Evolutionary conservation across 2,888 invertebrate species (phyloP).

Genomic region (Cephus runcator): DNA sequence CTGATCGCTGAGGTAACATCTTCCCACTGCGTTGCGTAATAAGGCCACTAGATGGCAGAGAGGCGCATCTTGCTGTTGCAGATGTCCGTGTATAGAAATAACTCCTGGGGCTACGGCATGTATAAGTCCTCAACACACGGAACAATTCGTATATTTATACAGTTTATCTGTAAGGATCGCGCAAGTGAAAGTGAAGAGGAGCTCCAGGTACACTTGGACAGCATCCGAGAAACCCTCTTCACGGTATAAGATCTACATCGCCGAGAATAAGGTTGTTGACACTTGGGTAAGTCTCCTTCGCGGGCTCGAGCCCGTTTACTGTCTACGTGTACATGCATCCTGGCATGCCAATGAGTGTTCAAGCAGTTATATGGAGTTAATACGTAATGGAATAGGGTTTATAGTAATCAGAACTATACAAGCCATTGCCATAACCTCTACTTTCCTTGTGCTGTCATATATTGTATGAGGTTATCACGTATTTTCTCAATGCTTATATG

Average conservation of each 20-base stretch:
- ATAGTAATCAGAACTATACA: background rate
- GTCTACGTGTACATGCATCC: conserved; percentile 20
- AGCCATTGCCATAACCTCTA: background rate
- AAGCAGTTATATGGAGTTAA: conserved; percentile 4
- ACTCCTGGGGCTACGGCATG: background rate
- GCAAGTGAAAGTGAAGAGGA: conserved; percentile 17
- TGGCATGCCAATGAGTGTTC: conserved; percentile 34
- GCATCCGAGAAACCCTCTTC: background rate
- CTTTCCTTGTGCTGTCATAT: background rate
- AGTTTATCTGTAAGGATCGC: background rate
- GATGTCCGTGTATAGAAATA: conserved; percentile 19
- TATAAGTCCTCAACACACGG: background rate
- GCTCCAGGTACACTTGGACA: background rate
- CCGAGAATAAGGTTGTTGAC: conserved; percentile 39
- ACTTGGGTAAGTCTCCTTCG: conserved; percentile 29
- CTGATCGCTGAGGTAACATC: conserved; percentile 39
- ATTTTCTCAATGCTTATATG: background rate
- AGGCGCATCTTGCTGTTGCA: conserved; percentile 30
- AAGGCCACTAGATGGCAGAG: conserved; percentile 10
- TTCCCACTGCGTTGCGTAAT: conserved; percentile 40
- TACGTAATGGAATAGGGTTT: conserved; percentile 6
- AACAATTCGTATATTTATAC: background rate
- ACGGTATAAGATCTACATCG: background rate
- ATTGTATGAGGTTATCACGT: background rate
- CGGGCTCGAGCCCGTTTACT: conserved; percentile 17